A percentile compares a stretch with the other conserved stretches of the same genome.
phyloP scores from a whole-genome alignment of 1,140 invertebrate genomes.

The Drosophila kanapiae region DNA sequence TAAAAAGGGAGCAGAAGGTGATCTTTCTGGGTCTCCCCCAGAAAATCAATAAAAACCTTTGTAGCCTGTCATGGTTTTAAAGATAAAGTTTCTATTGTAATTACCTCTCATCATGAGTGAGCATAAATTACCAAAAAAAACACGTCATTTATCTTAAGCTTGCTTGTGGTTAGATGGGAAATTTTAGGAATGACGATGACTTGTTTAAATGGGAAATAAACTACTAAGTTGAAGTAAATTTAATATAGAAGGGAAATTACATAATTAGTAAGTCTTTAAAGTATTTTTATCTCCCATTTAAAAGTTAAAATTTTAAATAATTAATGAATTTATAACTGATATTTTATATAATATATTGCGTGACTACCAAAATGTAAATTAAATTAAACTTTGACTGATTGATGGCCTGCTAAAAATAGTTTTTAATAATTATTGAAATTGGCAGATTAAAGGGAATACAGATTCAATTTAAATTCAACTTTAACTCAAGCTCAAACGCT shows the following conservation, averaged over 20 bases:
- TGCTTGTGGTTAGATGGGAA: background rate
- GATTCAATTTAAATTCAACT: background rate
- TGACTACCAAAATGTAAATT: background rate
- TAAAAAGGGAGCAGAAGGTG: background rate
- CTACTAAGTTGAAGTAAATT: background rate
- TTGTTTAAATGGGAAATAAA: background rate
- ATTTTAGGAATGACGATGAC: background rate
- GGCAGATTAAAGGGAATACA: background rate
- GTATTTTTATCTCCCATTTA: too few relatives aligned
- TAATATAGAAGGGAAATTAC: background rate
- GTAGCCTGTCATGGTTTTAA: background rate
- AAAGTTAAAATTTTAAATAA: background rate
- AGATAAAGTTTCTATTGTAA: background rate
- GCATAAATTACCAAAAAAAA: too few relatives aligned
- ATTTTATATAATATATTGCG: too few relatives aligned
- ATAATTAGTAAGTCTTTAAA: background rate
- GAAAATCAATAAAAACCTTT: slow-evolving; percentile 6
- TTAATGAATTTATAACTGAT: background rate
- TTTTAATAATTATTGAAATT: slow-evolving; percentile 10
- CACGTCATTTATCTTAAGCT: slow-evolving; percentile 2
- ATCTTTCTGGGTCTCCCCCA: background rate
- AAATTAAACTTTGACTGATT: background rate
- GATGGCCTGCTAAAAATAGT: slow-evolving; percentile 9
- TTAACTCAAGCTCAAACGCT: background rate
- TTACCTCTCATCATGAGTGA: slow-evolving; percentile 9